A percentile compares a stretch with the other conserved stretches of the same genome.
phyloP scores from a whole-genome alignment of 1,140 invertebrate genomes.

The Lasioglossum albipes region DNA sequence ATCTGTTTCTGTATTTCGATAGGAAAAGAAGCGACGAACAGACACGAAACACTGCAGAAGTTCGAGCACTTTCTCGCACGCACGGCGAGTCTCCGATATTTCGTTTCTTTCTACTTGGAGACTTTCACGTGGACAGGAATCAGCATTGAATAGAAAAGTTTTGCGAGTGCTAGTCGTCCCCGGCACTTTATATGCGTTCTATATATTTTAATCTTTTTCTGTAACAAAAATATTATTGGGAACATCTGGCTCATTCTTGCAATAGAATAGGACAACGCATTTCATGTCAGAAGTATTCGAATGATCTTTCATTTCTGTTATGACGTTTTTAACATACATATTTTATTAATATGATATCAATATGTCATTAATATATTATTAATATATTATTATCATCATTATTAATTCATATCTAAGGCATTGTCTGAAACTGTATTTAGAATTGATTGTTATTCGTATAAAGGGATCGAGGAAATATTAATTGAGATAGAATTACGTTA shows the following conservation, averaged over 20 bases:
- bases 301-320: neutral
- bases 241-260: no score
- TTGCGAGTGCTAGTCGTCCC: neutral
- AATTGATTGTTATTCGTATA: no score
- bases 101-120: slow-evolving; percentile 32
- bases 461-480: neutral
- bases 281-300: neutral
- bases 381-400: no score
- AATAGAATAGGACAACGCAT: neutral
- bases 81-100: slow-evolving; percentile 10
- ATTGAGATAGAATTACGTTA: neutral
- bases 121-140: neutral
- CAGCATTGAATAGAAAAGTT: neutral
- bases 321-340: neutral
- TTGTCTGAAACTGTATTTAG: no score
- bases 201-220: no score
- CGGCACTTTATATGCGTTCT: neutral
- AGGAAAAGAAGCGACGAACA: neutral
- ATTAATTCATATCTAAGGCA: no score
- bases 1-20: neutral
- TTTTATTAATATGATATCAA: no score
- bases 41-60: neutral
- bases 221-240: no score
- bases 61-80: neutral
- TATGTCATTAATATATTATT: no score